These are phyloP conservation scores for Hipposideros larvatus DNA, from an alignment of 2,797 vertebrate genomes.

Conservation along the genomic window DNA sequence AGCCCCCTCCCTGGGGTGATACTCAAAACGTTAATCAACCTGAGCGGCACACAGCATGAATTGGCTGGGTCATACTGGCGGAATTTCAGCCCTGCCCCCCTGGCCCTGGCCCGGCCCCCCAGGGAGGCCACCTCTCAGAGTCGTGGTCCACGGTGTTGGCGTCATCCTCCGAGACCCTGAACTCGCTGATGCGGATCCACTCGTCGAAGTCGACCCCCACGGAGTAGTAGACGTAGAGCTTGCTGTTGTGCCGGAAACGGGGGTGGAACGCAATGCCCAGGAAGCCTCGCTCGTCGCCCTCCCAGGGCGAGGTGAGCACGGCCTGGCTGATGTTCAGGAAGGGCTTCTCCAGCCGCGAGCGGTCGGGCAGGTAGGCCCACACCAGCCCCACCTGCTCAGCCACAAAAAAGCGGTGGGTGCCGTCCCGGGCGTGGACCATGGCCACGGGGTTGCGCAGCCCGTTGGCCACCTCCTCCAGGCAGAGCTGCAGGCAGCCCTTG, in stretches of 20 bases:
- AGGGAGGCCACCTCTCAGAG: constrained; percentile 94
- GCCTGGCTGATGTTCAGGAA: constrained; percentile 95
- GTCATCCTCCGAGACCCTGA: constrained; percentile 93
- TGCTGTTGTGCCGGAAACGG: constrained; percentile 93
- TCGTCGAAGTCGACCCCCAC: constrained; percentile 93
- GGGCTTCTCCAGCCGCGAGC: constrained; percentile 91
- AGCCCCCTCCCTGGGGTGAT: accelerated
- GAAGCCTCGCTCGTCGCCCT: constrained; percentile 98
- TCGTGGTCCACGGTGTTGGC: constrained; percentile 94
- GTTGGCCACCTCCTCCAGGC: constrained; percentile 94
- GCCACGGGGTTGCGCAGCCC: constrained; percentile 95
- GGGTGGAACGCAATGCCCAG: constrained; percentile 96
- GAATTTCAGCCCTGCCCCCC: not conserved
- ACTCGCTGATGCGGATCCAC: constrained; percentile 97
- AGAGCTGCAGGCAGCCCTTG: constrained; percentile 95
- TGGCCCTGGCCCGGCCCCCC: not conserved
- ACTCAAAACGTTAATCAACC: not conserved
- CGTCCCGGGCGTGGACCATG: constrained; percentile 96
- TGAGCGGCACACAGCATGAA: accelerated
- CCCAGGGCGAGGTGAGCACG: constrained; percentile 97
- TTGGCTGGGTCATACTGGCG: accelerated
- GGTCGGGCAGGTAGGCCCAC: constrained; percentile 94
- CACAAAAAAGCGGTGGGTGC: constrained; percentile 96
- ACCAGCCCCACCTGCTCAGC: constrained; percentile 97
- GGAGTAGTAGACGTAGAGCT: constrained; percentile 97